phyloP scores from a whole-genome alignment of 2,113 vertebrate species.

The Nematolebias whitei region DNA sequence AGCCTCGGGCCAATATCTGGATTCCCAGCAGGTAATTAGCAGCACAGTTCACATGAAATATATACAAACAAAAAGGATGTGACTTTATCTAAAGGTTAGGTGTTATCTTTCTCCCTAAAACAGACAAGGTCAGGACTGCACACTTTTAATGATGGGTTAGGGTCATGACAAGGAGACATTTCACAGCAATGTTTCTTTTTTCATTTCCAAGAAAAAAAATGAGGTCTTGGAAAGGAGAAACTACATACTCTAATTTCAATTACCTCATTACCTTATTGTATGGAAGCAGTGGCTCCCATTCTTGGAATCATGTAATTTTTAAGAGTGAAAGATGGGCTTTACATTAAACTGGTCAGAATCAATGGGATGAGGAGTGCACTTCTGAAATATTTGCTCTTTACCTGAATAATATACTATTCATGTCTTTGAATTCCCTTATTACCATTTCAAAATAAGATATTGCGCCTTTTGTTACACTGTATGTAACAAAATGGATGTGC shows the following conservation, averaged over 20 bases:
- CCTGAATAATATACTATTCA: no score
- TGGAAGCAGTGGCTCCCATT: not conserved
- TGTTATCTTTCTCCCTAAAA: not conserved
- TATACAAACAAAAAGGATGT: constrained; percentile 27
- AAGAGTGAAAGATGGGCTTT: not conserved
- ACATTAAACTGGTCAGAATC: not conserved
- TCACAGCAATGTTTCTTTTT: not conserved
- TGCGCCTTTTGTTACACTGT: not conserved
- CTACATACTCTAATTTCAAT: not conserved
- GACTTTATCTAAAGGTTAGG: constrained; percentile 50
- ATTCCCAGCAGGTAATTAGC: constrained; percentile 38
- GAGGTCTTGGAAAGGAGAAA: not conserved
- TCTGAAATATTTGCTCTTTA: not conserved
- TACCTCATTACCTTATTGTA: not conserved
- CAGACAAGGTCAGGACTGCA: constrained; percentile 23
- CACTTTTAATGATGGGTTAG: not conserved
- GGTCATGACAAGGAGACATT: constrained; percentile 12
- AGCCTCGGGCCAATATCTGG: constrained; percentile 60
- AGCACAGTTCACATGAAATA: constrained; percentile 28
- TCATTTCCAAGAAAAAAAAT: not conserved
- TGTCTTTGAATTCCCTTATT: no score
- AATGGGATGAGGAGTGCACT: not conserved
- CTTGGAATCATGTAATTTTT: not conserved
- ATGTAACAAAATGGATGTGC: not conserved
- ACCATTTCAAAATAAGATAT: no score